Conservation (phyloP, 1,140 invertebrate genomes). For the Adoxophyes honmai region DNA sequence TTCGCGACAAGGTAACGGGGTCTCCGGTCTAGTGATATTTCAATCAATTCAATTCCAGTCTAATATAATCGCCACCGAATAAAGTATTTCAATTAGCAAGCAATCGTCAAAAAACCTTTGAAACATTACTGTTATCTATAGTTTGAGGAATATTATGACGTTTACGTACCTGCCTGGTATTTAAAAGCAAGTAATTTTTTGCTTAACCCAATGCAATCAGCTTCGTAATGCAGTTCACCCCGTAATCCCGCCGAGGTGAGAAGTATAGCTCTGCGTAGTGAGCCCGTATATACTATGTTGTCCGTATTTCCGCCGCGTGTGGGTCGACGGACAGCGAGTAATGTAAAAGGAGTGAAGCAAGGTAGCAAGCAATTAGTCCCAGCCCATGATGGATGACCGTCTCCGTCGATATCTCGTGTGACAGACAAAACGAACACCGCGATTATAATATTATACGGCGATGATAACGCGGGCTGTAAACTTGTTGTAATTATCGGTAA, state of each 20-base stretch:
- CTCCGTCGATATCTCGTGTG: slow-evolving; percentile 47
- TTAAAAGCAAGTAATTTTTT: slow-evolving; percentile 7
- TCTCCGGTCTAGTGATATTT: no score
- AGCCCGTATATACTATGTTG: no score
- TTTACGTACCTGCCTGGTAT: neutral
- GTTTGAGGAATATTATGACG: neutral
- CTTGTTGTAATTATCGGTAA: slow-evolving; percentile 52
- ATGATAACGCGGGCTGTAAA: slow-evolving; percentile 63
- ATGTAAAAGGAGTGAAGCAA: slow-evolving; percentile 62
- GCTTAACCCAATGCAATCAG: slow-evolving; percentile 7
- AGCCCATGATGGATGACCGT: slow-evolving; percentile 65
- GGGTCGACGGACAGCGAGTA: slow-evolving; percentile 60
- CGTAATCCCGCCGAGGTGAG: no score
- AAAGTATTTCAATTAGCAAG: no score
- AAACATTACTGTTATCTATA: no score
- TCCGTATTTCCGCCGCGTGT: slow-evolving; percentile 21
- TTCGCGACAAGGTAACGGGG: no score
- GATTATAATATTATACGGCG: slow-evolving; percentile 63
- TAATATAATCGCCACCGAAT: no score
- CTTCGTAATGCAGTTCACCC: no score
- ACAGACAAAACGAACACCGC: slow-evolving; percentile 60
- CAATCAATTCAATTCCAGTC: no score
- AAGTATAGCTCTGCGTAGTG: no score
- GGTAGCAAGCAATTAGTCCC: slow-evolving; percentile 72
- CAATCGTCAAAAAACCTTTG: no score